A percentile compares a stretch with the other conserved stretches of the same genome.
These are phyloP conservation scores for Sthenelais limicola DNA, from an alignment of 2,888 invertebrate species.

Conservation along the genomic window DNA sequence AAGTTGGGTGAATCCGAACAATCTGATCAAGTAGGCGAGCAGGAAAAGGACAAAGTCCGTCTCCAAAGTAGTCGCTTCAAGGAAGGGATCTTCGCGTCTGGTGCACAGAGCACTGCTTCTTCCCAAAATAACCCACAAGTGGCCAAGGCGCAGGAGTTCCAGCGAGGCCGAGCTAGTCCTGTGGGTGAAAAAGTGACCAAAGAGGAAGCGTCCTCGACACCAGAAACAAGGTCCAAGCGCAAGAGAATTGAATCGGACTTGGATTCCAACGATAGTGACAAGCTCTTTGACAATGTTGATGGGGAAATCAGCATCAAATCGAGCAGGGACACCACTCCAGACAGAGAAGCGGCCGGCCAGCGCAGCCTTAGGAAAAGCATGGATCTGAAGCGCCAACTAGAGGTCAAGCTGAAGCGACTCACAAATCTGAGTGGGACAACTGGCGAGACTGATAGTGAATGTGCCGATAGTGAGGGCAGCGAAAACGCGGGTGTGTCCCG, in stretches of 20 bases:
- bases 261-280: conserved; percentile 14
- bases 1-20: too few relatives aligned
- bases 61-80: too few relatives aligned
- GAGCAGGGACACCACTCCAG: conserved; percentile 37
- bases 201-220: background rate
- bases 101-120: too few relatives aligned
- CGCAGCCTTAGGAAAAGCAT: conserved; percentile 1
- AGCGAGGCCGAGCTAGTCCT: too few relatives aligned
- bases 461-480: conserved; percentile 21
- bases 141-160: too few relatives aligned
- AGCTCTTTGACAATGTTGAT: conserved; percentile 32
- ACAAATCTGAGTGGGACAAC: too few relatives aligned
- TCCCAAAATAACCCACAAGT: too few relatives aligned
- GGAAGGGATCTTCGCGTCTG: conserved; percentile 6
- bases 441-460: conserved; percentile 33
- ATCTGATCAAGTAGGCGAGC: background rate
- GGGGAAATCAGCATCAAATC: conserved; percentile 40
- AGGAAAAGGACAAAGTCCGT: conserved; percentile 15
- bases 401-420: too few relatives aligned
- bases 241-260: conserved; percentile 33
- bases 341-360: conserved; percentile 10
- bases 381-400: conserved; percentile 12
- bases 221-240: conserved; percentile 21
- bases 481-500: background rate
- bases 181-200: too few relatives aligned